phyloP scores from a whole-genome alignment of 2,888 invertebrate species.

The Drosophila algonquin region DNA sequence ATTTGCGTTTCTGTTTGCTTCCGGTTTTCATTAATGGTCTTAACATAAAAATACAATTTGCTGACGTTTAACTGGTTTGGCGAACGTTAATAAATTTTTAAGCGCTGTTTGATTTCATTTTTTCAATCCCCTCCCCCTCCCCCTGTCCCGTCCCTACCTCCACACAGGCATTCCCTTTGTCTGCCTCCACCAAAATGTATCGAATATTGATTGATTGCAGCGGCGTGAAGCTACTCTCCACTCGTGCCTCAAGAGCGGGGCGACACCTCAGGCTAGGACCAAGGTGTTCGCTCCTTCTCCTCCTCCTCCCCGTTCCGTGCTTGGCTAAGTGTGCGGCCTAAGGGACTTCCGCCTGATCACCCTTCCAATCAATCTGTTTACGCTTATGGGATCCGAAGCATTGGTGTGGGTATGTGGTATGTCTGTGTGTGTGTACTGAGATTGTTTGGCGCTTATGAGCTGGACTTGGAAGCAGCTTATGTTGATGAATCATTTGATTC shows the following conservation, averaged over 20 bases:
- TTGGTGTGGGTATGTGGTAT: slow-evolving; percentile 6
- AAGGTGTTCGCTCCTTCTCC: slow-evolving; percentile 15
- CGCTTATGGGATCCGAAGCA: slow-evolving; percentile 22
- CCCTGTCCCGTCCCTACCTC: neutral
- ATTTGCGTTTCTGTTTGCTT: slow-evolving; percentile 58
- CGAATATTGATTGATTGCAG: slow-evolving; percentile 26
- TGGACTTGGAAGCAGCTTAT: neutral
- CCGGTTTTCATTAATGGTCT: slow-evolving; percentile 73
- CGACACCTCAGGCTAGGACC: slow-evolving; percentile 5
- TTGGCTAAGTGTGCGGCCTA: slow-evolving; percentile 30
- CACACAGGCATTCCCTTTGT: slow-evolving; percentile 1
- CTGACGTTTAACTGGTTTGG: slow-evolving; percentile 68
- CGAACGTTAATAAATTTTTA: slow-evolving; percentile 67
- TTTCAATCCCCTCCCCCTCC: slow-evolving; percentile 9
- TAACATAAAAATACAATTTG: slow-evolving; percentile 78
- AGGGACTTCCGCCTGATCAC: slow-evolving; percentile 39
- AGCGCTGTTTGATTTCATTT: slow-evolving; percentile 70
- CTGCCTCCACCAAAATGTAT: slow-evolving; percentile 23
- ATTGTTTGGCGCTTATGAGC: neutral
- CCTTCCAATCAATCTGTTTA: slow-evolving; percentile 39
- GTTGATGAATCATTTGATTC: neutral
- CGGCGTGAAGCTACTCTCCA: neutral
- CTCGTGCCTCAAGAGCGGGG: neutral
- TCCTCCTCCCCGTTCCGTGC: neutral
- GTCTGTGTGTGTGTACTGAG: neutral